Conservation (phyloP, 1,140 invertebrate species). For the Conus betulinus region DNA sequence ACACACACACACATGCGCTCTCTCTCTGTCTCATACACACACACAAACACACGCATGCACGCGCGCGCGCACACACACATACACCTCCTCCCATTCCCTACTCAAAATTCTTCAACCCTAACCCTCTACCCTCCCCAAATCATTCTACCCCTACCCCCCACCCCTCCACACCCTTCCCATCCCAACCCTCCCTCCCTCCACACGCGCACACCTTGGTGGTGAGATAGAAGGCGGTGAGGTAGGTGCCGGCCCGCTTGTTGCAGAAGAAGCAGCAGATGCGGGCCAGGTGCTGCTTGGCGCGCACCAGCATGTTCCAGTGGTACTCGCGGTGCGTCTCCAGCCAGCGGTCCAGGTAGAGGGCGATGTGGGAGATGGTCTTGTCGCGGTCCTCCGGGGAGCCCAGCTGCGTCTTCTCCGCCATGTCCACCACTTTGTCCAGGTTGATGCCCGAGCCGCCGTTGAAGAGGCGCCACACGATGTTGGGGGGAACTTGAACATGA, state of each 20-base stretch:
- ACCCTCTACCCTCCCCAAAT: not conserved
- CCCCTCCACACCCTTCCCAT: not conserved
- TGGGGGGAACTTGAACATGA: conserved; percentile 94
- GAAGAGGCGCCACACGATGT: conserved; percentile 90
- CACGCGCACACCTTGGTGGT: conserved; percentile 60
- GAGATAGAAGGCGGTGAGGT: conserved; percentile 68
- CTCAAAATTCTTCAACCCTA: not conserved
- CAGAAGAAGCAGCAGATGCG: conserved; percentile 63
- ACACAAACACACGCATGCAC: too few species aligned
- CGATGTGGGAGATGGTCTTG: conserved; percentile 62
- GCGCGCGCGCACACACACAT: not conserved
- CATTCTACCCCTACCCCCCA: not conserved
- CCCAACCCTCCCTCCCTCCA: not conserved
- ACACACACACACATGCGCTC: too few species aligned
- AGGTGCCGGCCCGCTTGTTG: conserved; percentile 69
- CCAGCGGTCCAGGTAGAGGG: conserved; percentile 67
- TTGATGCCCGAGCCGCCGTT: conserved; percentile 65
- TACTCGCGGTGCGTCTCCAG: conserved; percentile 63
- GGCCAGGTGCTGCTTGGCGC: conserved; percentile 58
- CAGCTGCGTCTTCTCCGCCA: conserved; percentile 78
- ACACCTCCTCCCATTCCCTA: not conserved
- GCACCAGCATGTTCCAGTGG: conserved; percentile 61
- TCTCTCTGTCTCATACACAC: too few species aligned
- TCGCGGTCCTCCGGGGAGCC: conserved; percentile 63
- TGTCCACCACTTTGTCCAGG: conserved; percentile 79